Conservation (phyloP, 35 echinoderm and acorn worm species). For the Apostichopus parvimensis region DNA sequence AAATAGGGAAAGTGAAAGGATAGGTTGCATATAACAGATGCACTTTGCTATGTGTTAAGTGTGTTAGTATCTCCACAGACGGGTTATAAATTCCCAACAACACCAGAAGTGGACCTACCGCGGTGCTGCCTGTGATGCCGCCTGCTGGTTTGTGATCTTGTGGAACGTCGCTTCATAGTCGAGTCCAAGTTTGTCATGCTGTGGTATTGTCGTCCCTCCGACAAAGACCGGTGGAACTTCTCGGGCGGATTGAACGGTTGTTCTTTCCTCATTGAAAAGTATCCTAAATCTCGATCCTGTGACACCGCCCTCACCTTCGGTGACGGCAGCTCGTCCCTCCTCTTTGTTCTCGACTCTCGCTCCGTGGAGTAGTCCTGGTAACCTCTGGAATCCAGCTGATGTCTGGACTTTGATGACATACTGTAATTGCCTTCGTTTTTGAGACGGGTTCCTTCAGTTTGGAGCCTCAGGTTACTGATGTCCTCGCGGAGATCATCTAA, state of each 20-base stretch:
- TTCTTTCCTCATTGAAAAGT: slow-evolving; percentile 37
- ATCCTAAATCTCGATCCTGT: slow-evolving; percentile 26
- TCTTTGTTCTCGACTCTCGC: slow-evolving; percentile 12
- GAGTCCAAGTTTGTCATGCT: slow-evolving; percentile 48
- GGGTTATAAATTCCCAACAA: background rate
- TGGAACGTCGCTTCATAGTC: background rate
- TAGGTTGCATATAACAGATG: too few relatives aligned
- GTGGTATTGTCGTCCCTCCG: slow-evolving; percentile 7
- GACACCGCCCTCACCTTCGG: background rate
- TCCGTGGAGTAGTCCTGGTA: background rate
- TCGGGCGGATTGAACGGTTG: slow-evolving; percentile 18
- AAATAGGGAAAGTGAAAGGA: too few relatives aligned
- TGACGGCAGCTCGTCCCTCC: background rate
- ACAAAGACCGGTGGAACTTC: slow-evolving; percentile 15
- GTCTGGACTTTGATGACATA: background rate
- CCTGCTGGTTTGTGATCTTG: background rate
- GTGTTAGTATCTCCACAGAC: background rate
- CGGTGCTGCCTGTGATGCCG: background rate
- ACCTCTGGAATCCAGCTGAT: background rate
- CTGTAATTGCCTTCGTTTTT: background rate
- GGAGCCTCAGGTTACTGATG: background rate
- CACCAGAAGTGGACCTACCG: slow-evolving; percentile 34
- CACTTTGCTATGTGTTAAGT: background rate
- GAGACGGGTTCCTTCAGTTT: background rate
- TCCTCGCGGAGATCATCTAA: slow-evolving; percentile 14